Conservation (phyloP, 2,113 vertebrate genomes). For the Psittacus erithacus region DNA sequence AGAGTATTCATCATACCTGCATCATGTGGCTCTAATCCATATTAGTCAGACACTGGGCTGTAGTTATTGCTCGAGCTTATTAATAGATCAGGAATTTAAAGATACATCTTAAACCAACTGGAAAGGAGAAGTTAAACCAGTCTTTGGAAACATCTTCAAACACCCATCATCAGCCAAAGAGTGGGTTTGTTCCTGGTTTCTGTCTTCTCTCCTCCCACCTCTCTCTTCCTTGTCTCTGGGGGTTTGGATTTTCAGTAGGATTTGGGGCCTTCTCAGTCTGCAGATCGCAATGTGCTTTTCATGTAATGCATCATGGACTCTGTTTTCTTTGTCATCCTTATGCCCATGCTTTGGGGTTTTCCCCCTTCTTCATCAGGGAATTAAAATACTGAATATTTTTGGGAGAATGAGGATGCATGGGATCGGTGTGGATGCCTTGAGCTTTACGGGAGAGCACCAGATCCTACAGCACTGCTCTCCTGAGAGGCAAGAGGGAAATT, state of each 20-base stretch:
- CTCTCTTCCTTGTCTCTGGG: background rate
- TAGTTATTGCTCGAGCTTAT: background rate
- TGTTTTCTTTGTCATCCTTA: background rate
- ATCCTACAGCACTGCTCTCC: background rate
- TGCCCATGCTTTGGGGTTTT: background rate
- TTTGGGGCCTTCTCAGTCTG: background rate
- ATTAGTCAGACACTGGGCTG: background rate
- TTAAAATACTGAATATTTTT: background rate
- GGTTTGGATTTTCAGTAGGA: background rate
- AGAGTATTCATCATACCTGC: background rate
- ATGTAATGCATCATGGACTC: rapidly evolving
- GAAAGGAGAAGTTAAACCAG: background rate
- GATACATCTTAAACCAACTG: background rate
- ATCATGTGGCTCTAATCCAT: background rate
- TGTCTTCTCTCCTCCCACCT: background rate
- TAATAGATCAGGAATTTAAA: constrained; percentile 30
- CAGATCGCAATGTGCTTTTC: background rate
- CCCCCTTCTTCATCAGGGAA: background rate
- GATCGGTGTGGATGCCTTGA: background rate
- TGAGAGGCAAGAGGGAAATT: too few relatives aligned
- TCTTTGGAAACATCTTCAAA: background rate
- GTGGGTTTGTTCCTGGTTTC: background rate
- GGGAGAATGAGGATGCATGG: background rate
- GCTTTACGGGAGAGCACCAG: background rate
- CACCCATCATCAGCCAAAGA: background rate